These are phyloP conservation scores for Archegozetes longisetosus DNA, from an alignment of 1,140 invertebrate species.

Conservation along the genomic window DNA sequence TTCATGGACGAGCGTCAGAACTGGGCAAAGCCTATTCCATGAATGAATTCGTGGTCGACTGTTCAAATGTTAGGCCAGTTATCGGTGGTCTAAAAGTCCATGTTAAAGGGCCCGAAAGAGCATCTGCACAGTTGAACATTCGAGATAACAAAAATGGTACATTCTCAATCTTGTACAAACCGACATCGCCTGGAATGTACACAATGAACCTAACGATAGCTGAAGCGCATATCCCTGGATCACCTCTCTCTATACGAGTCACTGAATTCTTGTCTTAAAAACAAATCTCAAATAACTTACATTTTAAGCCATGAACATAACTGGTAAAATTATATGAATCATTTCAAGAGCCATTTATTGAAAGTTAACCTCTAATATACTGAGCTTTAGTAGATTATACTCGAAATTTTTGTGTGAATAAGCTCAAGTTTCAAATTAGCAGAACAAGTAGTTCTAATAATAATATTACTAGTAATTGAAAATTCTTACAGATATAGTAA, in stretches of 20 bases:
- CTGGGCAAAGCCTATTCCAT: constrained; percentile 6
- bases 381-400: no score
- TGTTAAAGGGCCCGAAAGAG: not conserved
- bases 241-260: constrained; percentile 9
- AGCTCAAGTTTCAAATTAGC: no score
- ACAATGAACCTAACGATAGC: constrained; percentile 94
- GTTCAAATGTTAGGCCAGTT: not conserved
- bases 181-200: constrained; percentile 91
- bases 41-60: constrained; percentile 12
- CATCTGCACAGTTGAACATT: constrained; percentile 76
- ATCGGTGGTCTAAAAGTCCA: constrained; percentile 7
- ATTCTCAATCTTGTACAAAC: constrained; percentile 82
- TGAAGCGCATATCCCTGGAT: constrained; percentile 74
- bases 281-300: no score
- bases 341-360: no score
- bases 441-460: no score
- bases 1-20: not conserved
- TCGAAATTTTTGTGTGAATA: no score
- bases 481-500: no score
- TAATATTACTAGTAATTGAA: no score
- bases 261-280: constrained; percentile 13
- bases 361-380: no score
- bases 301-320: no score
- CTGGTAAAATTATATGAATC: no score
- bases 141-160: constrained; percentile 91